These are phyloP conservation scores for Ptyas mucosa DNA, from an alignment of 2,113 vertebrate genomes.

Conservation along the genomic window DNA sequence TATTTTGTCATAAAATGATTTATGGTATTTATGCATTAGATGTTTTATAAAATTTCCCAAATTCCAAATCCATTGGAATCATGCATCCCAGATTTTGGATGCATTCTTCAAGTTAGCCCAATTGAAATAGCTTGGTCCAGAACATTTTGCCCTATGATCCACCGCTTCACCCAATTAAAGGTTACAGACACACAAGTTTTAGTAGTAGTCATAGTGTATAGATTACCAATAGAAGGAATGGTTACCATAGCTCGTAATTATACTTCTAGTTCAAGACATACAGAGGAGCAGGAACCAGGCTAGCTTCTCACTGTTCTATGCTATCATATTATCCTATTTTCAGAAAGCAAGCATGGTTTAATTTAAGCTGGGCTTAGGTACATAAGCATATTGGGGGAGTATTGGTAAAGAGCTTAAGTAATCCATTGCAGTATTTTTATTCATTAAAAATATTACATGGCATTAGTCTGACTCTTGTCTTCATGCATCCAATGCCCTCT, in stretches of 20 bases:
- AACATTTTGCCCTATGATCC: not conserved
- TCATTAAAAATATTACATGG: not conserved
- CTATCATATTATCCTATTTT: not conserved
- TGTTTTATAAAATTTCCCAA: not conserved
- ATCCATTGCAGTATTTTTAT: not conserved
- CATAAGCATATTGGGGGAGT: not conserved
- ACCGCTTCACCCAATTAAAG: not conserved
- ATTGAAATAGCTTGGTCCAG: not conserved
- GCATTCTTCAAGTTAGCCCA: not conserved
- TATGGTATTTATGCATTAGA: not conserved
- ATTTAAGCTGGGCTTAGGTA: not conserved
- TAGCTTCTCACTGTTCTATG: not conserved
- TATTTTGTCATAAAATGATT: not conserved
- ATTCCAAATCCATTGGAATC: not conserved
- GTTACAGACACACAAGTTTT: not conserved
- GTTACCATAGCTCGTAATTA: not conserved
- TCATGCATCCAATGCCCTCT: not conserved
- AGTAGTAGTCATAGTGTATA: not conserved
- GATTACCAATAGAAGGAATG: not conserved
- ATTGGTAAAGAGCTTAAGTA: not conserved
- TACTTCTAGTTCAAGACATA: not conserved
- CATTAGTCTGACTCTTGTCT: not conserved
- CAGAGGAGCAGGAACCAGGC: not conserved
- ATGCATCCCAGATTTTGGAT: not conserved
- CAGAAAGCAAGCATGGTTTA: not conserved